These are phyloP conservation scores for Dysmachus trigonus DNA, from an alignment of 2,888 invertebrate genomes.

Conservation along the genomic window DNA sequence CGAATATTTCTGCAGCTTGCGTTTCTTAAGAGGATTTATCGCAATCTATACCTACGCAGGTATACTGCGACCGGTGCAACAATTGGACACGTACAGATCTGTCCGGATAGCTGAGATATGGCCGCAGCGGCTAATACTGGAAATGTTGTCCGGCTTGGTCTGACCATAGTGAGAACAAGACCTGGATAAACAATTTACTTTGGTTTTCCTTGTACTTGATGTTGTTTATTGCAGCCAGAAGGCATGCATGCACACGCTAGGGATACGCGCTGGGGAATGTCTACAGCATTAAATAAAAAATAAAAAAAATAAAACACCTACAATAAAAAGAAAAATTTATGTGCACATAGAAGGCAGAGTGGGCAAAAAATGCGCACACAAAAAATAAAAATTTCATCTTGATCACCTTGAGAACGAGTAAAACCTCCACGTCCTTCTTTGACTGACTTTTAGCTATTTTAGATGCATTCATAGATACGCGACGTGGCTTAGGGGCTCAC, in stretches of 20 bases:
- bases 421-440: conserved; percentile 38
- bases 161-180: conserved; percentile 36
- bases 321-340: background rate
- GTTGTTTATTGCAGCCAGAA: conserved; percentile 34
- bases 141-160: conserved; percentile 23
- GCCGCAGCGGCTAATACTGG: background rate
- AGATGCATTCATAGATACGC: background rate
- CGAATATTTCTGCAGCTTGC: conserved; percentile 3
- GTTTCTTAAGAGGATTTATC: conserved; percentile 8
- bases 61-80: background rate
- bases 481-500: background rate
- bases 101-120: conserved; percentile 31
- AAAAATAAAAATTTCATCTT: conserved; percentile 39
- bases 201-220: conserved; percentile 30
- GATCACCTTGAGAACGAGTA: conserved; percentile 39
- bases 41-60: background rate
- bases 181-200: conserved; percentile 42
- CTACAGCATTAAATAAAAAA: background rate
- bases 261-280: background rate
- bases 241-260: background rate
- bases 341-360: background rate
- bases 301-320: background rate
- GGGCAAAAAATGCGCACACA: background rate
- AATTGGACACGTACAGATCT: conserved; percentile 34
- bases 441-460: conserved; percentile 29